These are phyloP conservation scores for Actias luna DNA, from an alignment of 2,888 invertebrate genomes.

Conservation along the genomic window DNA sequence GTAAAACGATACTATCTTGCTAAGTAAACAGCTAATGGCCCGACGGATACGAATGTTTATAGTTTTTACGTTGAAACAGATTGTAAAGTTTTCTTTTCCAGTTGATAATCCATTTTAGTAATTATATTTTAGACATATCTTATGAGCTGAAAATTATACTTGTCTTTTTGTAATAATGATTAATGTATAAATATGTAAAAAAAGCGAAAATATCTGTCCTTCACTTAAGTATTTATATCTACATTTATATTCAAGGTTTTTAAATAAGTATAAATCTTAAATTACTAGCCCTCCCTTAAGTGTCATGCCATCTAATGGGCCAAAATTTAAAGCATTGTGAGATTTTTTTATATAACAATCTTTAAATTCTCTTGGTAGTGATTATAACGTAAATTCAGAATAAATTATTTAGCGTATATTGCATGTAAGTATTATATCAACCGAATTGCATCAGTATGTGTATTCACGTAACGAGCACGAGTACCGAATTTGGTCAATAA, in stretches of 20 bases:
- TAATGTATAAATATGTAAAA: not conserved
- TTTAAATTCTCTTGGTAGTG: not conserved
- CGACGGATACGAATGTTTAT: constrained; percentile 47
- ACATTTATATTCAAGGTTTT: not conserved
- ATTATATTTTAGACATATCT: not conserved
- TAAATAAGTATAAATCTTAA: not conserved
- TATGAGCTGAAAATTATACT: not conserved
- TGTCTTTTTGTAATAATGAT: not conserved
- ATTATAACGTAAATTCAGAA: not conserved
- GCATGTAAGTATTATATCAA: constrained; percentile 10
- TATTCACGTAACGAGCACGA: constrained; percentile 75
- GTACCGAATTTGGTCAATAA: constrained; percentile 78
- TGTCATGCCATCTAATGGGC: too few species aligned
- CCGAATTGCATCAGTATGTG: constrained; percentile 25
- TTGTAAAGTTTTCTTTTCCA: constrained; percentile 9
- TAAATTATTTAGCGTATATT: not conserved
- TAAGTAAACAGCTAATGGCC: constrained; percentile 59
- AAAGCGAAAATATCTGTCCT: not conserved
- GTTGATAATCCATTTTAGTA: constrained; percentile 8
- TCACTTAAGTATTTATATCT: not conserved
- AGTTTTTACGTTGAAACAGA: constrained; percentile 23
- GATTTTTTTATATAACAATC: not conserved
- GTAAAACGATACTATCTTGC: constrained; percentile 58
- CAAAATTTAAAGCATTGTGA: not conserved
- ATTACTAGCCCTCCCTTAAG: too few species aligned